Percentiles rank a stretch among this genome's conserved stretches.
Conservation (phyloP, 2,888 invertebrate genomes). For the Schizaphis graminum region DNA sequence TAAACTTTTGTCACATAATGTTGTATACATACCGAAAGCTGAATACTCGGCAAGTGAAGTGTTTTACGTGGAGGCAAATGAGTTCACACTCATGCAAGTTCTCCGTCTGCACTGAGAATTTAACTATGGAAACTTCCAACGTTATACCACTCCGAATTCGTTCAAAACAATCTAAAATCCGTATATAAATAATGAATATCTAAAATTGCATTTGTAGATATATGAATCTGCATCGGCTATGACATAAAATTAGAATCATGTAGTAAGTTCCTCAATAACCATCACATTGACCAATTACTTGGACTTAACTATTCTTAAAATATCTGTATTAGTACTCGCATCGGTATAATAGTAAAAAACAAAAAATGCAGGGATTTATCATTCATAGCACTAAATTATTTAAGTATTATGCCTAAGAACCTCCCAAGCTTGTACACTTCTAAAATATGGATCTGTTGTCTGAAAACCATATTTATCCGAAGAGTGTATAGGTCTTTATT, state of each 20-base stretch:
- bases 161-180: slow-evolving; percentile 82
- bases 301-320: too few relatives aligned
- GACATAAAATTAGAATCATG: neutral
- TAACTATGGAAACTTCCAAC: slow-evolving; percentile 77
- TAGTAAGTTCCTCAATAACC: neutral
- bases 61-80: slow-evolving; percentile 80
- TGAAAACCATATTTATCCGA: too few relatives aligned
- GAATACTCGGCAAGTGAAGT: slow-evolving; percentile 85
- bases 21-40: slow-evolving; percentile 78
- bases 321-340: too few relatives aligned
- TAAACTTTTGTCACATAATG: neutral
- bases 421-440: too few relatives aligned
- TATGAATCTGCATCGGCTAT: neutral
- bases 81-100: slow-evolving; percentile 85
- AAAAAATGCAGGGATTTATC: too few relatives aligned
- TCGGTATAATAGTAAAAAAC: too few relatives aligned
- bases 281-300: neutral
- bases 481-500: too few relatives aligned
- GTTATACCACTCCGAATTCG: slow-evolving; percentile 82
- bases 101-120: slow-evolving; percentile 78
- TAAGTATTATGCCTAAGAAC: too few relatives aligned
- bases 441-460: too few relatives aligned
- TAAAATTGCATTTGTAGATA: neutral
- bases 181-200: neutral
- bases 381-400: too few relatives aligned